Evolutionary conservation across 2,888 invertebrate genomes (phyloP), one percentile per base, ranked within the genome.

Genomic region (Xestia rhomboidea): DNA sequence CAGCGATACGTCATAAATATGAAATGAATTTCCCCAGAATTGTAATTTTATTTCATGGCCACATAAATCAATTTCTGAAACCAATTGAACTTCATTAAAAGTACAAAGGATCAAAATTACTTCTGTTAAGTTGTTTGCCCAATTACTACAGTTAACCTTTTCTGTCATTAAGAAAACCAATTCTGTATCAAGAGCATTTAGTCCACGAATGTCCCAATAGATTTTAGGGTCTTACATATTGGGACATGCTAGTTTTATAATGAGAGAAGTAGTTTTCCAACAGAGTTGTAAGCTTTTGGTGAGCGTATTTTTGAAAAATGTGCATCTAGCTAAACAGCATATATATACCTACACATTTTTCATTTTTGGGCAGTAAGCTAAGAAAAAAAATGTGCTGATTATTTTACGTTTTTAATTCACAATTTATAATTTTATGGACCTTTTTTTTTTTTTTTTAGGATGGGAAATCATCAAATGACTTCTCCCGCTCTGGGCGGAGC

Each of bases 1-100:
- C 34, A 30, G 49, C 63, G 69, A 77, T 74, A 79, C 38, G 54
- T 69, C 68, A 85, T 75, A 87, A 80, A 85, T 77, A 72, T 57
- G 41, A 76, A 82, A 87, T 83, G 69, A 64, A 68, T 70, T 67
- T 72, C 60, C 49, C 27, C 72, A 66, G 57, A 68, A 74, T 73
- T 30, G n/a, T 71, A 27, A 74, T 75, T 70, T 73, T 69, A 57
- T 72, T 73, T 64, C 38, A 71, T 46, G 30, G 34, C 27, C 44
- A 46, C 24, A 69, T 74, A 76, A 75, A 73, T 79, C 66, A 70
- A 70, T 75, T 84, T 81, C 5, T 21, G 6, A 68, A 67, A 67
- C 44, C 46, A 69, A 69, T 60, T 83, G 49, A 63, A 68, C 67
- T 75, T 63, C 79, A 75, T 62, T 60, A 57, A 63, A 68, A 34